Evolutionary conservation across 2,888 invertebrate species (phyloP).

Genomic region (Melangyna quadrimaculata): DNA sequence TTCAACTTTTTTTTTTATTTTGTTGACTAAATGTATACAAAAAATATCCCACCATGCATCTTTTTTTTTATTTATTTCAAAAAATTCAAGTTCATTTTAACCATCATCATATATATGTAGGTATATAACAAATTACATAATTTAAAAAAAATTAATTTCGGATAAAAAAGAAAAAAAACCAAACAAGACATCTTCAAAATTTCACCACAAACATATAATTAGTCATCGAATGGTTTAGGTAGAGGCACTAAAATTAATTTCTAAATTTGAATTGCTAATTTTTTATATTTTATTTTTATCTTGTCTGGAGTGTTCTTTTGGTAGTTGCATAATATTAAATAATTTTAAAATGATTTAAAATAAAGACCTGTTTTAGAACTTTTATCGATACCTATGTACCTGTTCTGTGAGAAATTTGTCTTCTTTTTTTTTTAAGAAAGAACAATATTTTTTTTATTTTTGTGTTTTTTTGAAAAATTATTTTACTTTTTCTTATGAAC

Average conservation of each 20-base stretch:
- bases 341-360: background rate
- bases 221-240: background rate
- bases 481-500: too few species aligned
- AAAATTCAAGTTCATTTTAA: slow-evolving; percentile 7
- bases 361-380: background rate
- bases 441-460: too few species aligned
- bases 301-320: background rate
- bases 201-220: background rate
- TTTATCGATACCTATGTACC: too few species aligned
- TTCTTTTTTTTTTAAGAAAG: too few species aligned
- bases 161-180: background rate
- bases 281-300: background rate
- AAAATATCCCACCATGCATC: background rate
- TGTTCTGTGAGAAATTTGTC: too few species aligned
- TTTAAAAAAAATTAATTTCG: background rate
- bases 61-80: background rate
- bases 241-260: background rate
- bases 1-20: background rate
- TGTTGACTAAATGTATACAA: background rate
- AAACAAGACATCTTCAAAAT: background rate
- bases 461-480: too few species aligned
- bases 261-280: slow-evolving; percentile 3
- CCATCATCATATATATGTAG: too few species aligned
- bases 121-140: background rate
- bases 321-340: background rate